Percentiles rank a stretch among this genome's conserved stretches.
Conservation (phyloP, 2,888 invertebrate species). For the Drosophila gaucha region DNA sequence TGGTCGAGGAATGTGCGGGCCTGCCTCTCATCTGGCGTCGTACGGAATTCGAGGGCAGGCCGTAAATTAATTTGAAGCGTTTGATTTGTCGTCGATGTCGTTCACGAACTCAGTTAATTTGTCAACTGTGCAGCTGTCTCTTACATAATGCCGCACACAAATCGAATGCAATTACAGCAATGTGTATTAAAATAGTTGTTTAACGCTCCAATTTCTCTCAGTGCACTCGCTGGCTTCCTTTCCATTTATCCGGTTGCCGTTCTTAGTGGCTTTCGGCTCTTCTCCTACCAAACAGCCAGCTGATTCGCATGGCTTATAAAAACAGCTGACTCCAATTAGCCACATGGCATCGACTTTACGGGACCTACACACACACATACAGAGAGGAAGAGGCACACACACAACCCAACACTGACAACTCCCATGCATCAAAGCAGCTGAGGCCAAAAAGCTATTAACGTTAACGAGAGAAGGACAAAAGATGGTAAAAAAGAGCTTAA, state of each 20-base stretch:
- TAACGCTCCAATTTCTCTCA: constrained; percentile 59
- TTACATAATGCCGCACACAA: constrained; percentile 35
- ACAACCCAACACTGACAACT: constrained; percentile 31
- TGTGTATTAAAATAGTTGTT: too few species aligned
- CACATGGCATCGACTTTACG: constrained; percentile 56
- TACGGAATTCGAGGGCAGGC: constrained; percentile 19
- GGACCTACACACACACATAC: constrained; percentile 3
- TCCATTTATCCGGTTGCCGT: constrained; percentile 28
- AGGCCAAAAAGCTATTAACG: constrained; percentile 53
- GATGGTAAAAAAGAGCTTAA: constrained; percentile 2
- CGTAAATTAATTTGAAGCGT: constrained; percentile 62
- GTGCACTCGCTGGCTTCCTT: constrained; percentile 41
- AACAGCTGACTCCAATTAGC: constrained; percentile 79
- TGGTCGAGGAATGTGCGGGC: constrained; percentile 22
- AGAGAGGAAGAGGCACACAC: too few species aligned
- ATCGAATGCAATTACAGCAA: not conserved
- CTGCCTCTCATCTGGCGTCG: constrained; percentile 8
- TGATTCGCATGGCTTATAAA: constrained; percentile 59
- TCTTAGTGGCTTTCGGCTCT: constrained; percentile 8
- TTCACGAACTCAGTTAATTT: constrained; percentile 23
- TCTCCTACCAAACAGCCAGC: constrained; percentile 66
- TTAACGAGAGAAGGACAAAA: constrained; percentile 41
- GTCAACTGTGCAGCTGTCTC: constrained; percentile 16
- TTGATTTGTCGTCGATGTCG: constrained; percentile 52
- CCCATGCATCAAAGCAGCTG: constrained; percentile 34